phyloP scores from a whole-genome alignment of 2,797 vertebrate species.

The Champsocephalus gunnari region DNA sequence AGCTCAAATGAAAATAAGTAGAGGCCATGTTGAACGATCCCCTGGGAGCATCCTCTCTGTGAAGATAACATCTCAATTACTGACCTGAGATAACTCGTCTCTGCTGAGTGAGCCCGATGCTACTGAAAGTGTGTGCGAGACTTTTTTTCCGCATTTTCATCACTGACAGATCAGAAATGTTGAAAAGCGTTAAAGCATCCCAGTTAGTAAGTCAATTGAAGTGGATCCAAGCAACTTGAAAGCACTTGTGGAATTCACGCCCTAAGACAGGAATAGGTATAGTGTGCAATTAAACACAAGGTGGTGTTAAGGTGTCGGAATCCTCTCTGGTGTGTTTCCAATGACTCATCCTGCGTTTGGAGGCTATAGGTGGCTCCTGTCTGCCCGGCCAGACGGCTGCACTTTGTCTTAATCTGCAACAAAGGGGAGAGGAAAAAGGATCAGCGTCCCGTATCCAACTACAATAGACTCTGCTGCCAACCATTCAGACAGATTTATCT shows the following conservation, averaged over 20 bases:
- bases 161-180: slow-evolving; percentile 51
- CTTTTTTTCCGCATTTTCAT: slow-evolving; percentile 26
- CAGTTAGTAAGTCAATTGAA: slow-evolving; percentile 50
- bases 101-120: slow-evolving; percentile 48
- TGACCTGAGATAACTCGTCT: slow-evolving; percentile 71
- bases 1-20: slow-evolving; percentile 68
- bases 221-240: slow-evolving; percentile 56
- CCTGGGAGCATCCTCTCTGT: slow-evolving; percentile 59
- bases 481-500: slow-evolving; percentile 55
- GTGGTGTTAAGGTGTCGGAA: slow-evolving; percentile 58
- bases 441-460: slow-evolving; percentile 51
- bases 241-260: slow-evolving; percentile 77
- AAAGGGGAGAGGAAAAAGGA: slow-evolving; percentile 65
- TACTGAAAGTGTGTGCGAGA: slow-evolving; percentile 24
- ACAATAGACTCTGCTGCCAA: slow-evolving; percentile 54
- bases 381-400: slow-evolving; percentile 64
- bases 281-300: slow-evolving; percentile 85
- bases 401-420: slow-evolving; percentile 77
- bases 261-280: slow-evolving; percentile 81
- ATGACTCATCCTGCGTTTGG: slow-evolving; percentile 75
- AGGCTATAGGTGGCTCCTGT: slow-evolving; percentile 75
- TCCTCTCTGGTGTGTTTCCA: slow-evolving; percentile 82
- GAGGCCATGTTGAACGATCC: slow-evolving; percentile 66
- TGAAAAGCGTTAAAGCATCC: slow-evolving; percentile 54
- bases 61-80: slow-evolving; percentile 83